phyloP scores from a whole-genome alignment of 2,888 invertebrate genomes.

The Neoitamus cyanurus region DNA sequence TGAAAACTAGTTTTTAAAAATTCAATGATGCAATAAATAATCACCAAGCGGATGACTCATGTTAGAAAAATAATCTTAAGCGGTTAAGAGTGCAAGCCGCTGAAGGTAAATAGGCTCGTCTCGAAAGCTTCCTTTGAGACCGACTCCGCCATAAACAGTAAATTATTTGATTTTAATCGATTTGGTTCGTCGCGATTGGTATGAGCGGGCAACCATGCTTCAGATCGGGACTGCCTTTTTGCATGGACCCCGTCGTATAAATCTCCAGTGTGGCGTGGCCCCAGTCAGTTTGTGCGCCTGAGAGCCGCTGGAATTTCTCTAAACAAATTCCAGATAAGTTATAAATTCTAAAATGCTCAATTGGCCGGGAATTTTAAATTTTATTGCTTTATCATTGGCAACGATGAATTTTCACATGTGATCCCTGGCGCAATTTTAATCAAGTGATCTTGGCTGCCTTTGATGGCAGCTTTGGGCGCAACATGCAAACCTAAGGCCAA shows the following conservation, averaged over 20 bases:
- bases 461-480: background rate
- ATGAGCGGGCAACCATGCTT: background rate
- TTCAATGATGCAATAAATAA: background rate
- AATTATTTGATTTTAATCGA: conserved; percentile 47
- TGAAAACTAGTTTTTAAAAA: background rate
- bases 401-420: conserved; percentile 10
- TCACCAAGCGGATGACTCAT: no score
- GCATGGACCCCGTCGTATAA: background rate
- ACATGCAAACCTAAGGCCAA: conserved; percentile 32
- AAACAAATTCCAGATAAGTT: conserved; percentile 44
- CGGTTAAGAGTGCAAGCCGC: no score
- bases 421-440: conserved; percentile 4
- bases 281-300: background rate
- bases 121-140: conserved; percentile 7
- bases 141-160: conserved; percentile 2
- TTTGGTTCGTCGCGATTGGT: conserved; percentile 32
- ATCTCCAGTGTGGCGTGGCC: background rate
- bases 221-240: background rate
- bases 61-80: no score
- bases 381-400: conserved; percentile 28
- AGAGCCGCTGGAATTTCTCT: conserved; percentile 24
- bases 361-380: conserved; percentile 34
- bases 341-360: conserved; percentile 42
- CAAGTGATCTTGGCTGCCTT: conserved; percentile 28
- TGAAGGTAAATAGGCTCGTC: background rate